These are phyloP conservation scores for Laticauda laticaudata DNA, from an alignment of 2,113 vertebrate genomes.

Conservation along the genomic window DNA sequence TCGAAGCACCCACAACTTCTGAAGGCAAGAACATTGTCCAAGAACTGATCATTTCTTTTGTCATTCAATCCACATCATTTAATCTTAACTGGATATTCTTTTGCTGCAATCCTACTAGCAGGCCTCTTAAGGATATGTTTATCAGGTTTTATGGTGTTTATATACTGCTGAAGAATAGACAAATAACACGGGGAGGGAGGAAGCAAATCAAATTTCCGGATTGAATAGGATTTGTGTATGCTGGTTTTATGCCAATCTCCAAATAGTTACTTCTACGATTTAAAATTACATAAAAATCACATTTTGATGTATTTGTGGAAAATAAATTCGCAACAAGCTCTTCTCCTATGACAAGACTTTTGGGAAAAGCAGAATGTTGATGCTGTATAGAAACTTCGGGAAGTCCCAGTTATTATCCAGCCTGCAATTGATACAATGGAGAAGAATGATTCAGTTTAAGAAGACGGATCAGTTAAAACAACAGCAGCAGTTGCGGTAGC, in stretches of 20 bases:
- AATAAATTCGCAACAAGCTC: background rate
- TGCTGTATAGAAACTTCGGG: background rate
- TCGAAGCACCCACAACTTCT: no score
- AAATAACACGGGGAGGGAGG: background rate
- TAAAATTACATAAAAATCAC: background rate
- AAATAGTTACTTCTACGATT: background rate
- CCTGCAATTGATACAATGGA: background rate
- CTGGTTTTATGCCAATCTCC: background rate
- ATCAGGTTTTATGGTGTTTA: background rate
- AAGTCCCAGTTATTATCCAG: background rate
- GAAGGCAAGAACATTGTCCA: constrained; percentile 22
- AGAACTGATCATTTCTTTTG: constrained; percentile 31
- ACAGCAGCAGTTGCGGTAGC: background rate
- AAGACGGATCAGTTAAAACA: background rate
- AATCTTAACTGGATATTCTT: constrained; percentile 44
- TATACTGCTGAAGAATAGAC: background rate
- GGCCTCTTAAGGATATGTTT: background rate
- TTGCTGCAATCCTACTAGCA: background rate
- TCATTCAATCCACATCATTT: background rate
- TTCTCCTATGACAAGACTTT: background rate
- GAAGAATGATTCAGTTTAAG: background rate
- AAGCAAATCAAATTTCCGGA: background rate
- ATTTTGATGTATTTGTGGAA: background rate
- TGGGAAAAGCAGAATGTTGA: background rate
- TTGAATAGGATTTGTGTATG: background rate